These are phyloP conservation scores for Xenopus borealis DNA, from an alignment of 2,113 vertebrate species.

Conservation along the genomic window DNA sequence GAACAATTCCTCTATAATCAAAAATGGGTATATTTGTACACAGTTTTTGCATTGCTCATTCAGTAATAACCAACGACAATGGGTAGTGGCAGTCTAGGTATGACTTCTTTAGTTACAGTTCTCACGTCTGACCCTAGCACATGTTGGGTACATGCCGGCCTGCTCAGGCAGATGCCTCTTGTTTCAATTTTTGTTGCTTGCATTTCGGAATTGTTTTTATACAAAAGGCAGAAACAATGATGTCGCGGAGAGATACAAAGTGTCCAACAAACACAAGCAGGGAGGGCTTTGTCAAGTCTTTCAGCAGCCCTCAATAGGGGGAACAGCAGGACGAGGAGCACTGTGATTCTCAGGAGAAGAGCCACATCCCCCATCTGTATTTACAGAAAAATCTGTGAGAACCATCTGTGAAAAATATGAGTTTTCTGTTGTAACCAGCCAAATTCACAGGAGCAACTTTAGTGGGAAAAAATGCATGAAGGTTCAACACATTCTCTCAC, in stretches of 20 bases:
- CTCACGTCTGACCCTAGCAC: background rate
- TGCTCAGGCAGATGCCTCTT: constrained; percentile 27
- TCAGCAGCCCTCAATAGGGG: constrained; percentile 14
- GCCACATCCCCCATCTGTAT: background rate
- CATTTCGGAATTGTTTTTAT: constrained; percentile 16
- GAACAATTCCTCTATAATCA: no score
- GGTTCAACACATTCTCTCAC: no score
- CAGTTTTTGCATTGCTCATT: no score
- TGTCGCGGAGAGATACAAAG: constrained; percentile 24
- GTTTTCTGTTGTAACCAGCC: no score
- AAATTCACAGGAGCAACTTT: no score
- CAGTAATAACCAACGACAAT: no score
- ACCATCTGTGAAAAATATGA: background rate
- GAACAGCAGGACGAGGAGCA: constrained; percentile 5
- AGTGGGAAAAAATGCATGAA: no score
- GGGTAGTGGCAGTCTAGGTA: background rate
- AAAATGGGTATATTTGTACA: no score
- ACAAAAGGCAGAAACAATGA: constrained; percentile 38
- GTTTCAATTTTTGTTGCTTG: constrained; percentile 17
- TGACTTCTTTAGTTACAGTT: background rate
- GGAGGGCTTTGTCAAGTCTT: constrained; percentile 15
- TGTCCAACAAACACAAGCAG: constrained; percentile 19
- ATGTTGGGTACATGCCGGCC: background rate
- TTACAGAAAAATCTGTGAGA: background rate
- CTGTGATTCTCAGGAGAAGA: background rate